Evolutionary conservation across 2,888 invertebrate genomes (phyloP), one percentile per base, ranked within the genome.

Genomic region (Megamerina dolium): DNA sequence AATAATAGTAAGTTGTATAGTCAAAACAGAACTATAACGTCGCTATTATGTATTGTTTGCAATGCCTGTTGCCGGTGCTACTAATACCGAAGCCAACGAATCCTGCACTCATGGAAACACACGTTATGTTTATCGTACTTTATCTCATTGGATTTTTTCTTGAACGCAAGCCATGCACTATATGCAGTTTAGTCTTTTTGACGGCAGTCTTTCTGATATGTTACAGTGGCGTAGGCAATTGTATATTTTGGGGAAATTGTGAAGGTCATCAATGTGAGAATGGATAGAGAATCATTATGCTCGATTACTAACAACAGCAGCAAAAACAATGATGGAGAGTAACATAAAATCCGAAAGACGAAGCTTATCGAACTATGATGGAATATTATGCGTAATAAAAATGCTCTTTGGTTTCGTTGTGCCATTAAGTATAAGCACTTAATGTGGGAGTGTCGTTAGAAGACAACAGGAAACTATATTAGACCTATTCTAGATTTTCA

Each of bases 81-180:
- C 78, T 97, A 54, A 94, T 97, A 72, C 96, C 97, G 56, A 97
- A 96, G 74, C 96, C 97, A 43, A 83, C 94, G 52, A 96, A 97
- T 75, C 95, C 96, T 61, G 92, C 93, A 27, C 77, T 96, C 47
- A 81, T 96, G 58, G 90, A 95, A 70, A 95, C 95, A 42, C 93
- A 95, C 73, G 92, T 94, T 48, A 90, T 96, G 87, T 96, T 97
- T 72, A 92, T 97, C 81, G 87, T 92, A 53, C 77, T 97, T 41
- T 97, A 97, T 74, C 74, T 97, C 57, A 86, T 95, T 57, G 93
- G 96, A 59, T 97, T 97, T 75, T 96, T 97, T 72, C 76, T 99
- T 60, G 95, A 96, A 67, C 78, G 93, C 61, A 96, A 91, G 70
- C 97, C 97, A 1, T 99, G 97, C 72, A 94, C 94, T 37, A 92